Evolutionary conservation across 1,140 invertebrate genomes (phyloP).

Genomic region (Magallana ariakensis): DNA sequence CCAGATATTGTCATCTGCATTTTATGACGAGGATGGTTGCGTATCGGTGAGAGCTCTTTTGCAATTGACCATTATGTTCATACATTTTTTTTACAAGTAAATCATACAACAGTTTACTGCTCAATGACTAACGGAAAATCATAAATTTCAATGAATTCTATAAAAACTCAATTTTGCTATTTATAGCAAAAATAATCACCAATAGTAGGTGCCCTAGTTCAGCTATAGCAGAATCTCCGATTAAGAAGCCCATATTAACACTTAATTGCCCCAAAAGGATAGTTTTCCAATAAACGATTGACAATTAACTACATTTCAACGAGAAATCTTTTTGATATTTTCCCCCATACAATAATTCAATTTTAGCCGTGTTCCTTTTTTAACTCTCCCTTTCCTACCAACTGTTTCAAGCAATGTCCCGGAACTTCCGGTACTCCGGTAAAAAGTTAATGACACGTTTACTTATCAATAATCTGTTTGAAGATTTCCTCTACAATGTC

Average conservation of each 20-base stretch:
- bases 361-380: background rate
- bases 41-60: too few relatives aligned
- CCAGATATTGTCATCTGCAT: too few relatives aligned
- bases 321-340: background rate
- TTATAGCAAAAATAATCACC: background rate
- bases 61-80: too few relatives aligned
- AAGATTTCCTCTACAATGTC: too few relatives aligned
- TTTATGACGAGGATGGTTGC: too few relatives aligned
- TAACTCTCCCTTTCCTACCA: background rate
- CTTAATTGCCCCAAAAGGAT: background rate
- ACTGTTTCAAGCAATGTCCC: background rate
- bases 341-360: constrained; percentile 14
- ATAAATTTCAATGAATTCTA: too few relatives aligned
- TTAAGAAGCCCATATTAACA: background rate
- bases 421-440: too few relatives aligned
- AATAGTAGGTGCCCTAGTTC: background rate
- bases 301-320: background rate
- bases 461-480: too few relatives aligned
- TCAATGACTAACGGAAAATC: too few relatives aligned
- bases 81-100: too few relatives aligned
- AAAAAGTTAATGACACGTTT: too few relatives aligned
- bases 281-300: constrained; percentile 6
- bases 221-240: background rate
- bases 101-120: too few relatives aligned
- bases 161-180: background rate